Percentiles rank a stretch among this genome's conserved stretches.
phyloP scores from a whole-genome alignment of 2,113 vertebrate species.

The Lanius ludovicianus region DNA sequence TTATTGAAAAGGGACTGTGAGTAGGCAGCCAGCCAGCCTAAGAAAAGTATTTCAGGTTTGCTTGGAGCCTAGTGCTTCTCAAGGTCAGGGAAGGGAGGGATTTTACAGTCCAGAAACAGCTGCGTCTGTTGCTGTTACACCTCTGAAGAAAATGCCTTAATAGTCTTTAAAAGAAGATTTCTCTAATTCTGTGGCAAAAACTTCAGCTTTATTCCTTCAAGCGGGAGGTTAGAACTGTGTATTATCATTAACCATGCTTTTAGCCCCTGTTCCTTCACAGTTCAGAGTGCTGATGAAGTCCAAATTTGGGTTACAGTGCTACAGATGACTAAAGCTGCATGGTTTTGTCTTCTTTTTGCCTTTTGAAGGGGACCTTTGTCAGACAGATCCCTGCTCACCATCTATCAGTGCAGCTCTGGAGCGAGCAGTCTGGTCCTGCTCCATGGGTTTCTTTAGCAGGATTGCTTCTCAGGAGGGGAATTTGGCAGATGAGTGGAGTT shows the following conservation, averaged over 20 bases:
- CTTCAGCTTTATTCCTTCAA: not conserved
- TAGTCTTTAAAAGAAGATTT: not conserved
- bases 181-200: not conserved
- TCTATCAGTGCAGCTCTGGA: not conserved
- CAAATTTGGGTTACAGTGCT: not conserved
- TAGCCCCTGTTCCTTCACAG: not conserved
- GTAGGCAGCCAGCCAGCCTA: not conserved
- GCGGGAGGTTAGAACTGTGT: not conserved
- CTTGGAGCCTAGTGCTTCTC: not conserved
- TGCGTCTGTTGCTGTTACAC: not conserved
- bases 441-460: rapidly evolving
- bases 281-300: not conserved
- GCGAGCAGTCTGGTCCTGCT: not conserved
- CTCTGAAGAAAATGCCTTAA: not conserved
- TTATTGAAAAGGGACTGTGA: not conserved
- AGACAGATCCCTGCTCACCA: not conserved
- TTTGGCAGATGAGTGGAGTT: not conserved
- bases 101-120: not conserved
- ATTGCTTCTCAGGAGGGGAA: not conserved
- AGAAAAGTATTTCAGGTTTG: not conserved
- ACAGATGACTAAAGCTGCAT: not conserved
- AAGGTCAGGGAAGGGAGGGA: not conserved
- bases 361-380: not conserved
- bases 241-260: not conserved
- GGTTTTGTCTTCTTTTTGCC: not conserved